Evolutionary conservation across 2,888 invertebrate species (phyloP), one percentile per base, ranked within the genome.

Genomic region (Drosophila monieri): DNA sequence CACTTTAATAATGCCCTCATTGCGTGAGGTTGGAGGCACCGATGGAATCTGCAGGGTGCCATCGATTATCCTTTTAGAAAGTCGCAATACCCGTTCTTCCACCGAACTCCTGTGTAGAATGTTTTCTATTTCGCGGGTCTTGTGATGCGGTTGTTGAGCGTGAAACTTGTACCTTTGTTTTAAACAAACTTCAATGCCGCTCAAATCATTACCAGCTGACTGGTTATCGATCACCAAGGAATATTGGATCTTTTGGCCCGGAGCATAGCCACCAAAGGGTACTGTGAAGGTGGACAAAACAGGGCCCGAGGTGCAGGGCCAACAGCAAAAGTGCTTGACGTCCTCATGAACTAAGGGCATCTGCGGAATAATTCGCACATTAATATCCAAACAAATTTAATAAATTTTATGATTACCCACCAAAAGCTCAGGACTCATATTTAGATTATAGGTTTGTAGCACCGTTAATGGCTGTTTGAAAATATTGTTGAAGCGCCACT

Each of bases 381-480:
- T 9, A 1, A 15, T 30, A 12, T n/a, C 6, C 6, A 1, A 35
- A n/a, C 6, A n/a, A 6, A 14, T 14, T 35, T n/a, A 0, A n/a
- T 6, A n/a, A 35, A n/a, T n/a, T n/a, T n/a, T 6, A 35, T 35
- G 9, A 1, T 10, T 41, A 66, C 90, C 90, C 92, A 95, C 95
- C 91, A 93, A 93, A 64, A 94, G 94, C 64, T 93, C 93, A 5
- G 94, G 93, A 89, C 94, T 94, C 77, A 93, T 92, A 91, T 97
- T 97, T 64, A 97, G 93, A 91, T 97, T 96, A 76, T 96, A 92
- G 5, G 94, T 94, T 72, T 95, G 94, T 51, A 96, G 93, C 10
- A 97, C 94, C 21, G 95, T 96, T 80, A 97, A 95, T 0, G 88
- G 80, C 39, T 80, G 79, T 15, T 77, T 79, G 32, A 81, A 89